Evolutionary conservation across 1,140 invertebrate species (phyloP).

Genomic region (Drosophila asahinai): DNA sequence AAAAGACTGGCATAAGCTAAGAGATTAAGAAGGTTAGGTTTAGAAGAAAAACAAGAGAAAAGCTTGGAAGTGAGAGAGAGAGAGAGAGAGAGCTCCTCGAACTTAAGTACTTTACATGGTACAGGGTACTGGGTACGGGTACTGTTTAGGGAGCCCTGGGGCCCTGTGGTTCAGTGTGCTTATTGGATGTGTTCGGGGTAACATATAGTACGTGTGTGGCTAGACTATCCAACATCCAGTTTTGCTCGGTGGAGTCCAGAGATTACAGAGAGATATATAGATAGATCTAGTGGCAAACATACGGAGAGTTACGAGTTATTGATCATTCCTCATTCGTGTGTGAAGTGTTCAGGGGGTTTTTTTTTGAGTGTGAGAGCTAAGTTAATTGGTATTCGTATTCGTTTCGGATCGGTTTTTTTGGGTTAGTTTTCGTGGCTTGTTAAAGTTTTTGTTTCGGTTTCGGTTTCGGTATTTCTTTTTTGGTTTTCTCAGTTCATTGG

Average conservation of each 20-base stretch:
- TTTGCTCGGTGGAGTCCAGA: slow-evolving; percentile 66
- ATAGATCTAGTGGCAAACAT: slow-evolving; percentile 71
- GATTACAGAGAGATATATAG: slow-evolving; percentile 50
- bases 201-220: slow-evolving; percentile 47
- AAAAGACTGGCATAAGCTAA: slow-evolving; percentile 46
- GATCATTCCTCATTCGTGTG: slow-evolving; percentile 70
- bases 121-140: slow-evolving; percentile 17
- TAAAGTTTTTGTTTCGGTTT: slow-evolving; percentile 32
- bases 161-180: slow-evolving; percentile 27
- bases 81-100: slow-evolving; percentile 25
- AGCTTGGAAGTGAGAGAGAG: slow-evolving; percentile 7
- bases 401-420: slow-evolving; percentile 42
- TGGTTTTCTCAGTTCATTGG: slow-evolving; percentile 62
- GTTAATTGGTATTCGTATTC: slow-evolving; percentile 73
- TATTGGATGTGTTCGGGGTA: slow-evolving; percentile 34
- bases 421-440: slow-evolving; percentile 55
- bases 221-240: slow-evolving; percentile 73
- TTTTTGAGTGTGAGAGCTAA: slow-evolving; percentile 33
- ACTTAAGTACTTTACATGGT: slow-evolving; percentile 36
- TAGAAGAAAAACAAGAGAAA: slow-evolving; percentile 41
- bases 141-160: slow-evolving; percentile 10
- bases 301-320: slow-evolving; percentile 65
- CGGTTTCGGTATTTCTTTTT: slow-evolving; percentile 38
- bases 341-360: slow-evolving; percentile 10
- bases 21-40: slow-evolving; percentile 17